These are phyloP conservation scores for Melanotaenia trifasciata DNA, from an alignment of 2,797 vertebrate genomes.

Conservation along the genomic window DNA sequence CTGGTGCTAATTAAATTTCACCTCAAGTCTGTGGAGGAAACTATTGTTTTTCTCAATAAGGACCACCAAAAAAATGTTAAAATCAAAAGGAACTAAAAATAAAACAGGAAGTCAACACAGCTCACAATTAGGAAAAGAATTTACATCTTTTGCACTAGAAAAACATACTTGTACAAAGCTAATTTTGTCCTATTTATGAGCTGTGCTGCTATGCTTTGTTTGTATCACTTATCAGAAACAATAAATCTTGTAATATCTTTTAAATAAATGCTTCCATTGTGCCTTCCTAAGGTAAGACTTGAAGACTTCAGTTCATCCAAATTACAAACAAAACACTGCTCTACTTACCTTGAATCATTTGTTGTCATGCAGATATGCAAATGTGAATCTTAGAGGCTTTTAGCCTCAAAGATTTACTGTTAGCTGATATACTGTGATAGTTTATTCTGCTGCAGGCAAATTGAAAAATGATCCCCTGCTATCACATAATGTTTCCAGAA, in stretches of 20 bases:
- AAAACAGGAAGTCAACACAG: background rate
- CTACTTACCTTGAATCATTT: background rate
- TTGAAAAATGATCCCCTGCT: background rate
- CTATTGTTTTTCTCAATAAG: conserved; percentile 13
- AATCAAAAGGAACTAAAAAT: conserved; percentile 12
- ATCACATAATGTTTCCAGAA: background rate
- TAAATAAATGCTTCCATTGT: conserved; percentile 15
- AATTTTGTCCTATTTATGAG: conserved; percentile 15
- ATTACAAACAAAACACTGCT: background rate
- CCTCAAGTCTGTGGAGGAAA: conserved; percentile 28
- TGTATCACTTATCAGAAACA: conserved; percentile 27
- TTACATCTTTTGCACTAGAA: conserved; percentile 42
- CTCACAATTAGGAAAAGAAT: conserved; percentile 30
- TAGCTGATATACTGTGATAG: background rate
- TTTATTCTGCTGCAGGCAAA: background rate
- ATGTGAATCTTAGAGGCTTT: background rate
- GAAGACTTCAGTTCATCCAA: conserved; percentile 26
- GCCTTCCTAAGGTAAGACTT: conserved; percentile 22
- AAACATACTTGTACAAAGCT: conserved; percentile 33
- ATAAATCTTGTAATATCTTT: conserved; percentile 1
- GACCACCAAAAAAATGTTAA: conserved; percentile 1
- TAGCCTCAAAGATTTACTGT: background rate
- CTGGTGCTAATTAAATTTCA: conserved; percentile 46
- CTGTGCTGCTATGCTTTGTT: conserved; percentile 17
- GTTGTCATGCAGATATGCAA: background rate